Evolutionary conservation across 2,113 vertebrate species (phyloP).

Genomic region (Nymphicus hollandicus): DNA sequence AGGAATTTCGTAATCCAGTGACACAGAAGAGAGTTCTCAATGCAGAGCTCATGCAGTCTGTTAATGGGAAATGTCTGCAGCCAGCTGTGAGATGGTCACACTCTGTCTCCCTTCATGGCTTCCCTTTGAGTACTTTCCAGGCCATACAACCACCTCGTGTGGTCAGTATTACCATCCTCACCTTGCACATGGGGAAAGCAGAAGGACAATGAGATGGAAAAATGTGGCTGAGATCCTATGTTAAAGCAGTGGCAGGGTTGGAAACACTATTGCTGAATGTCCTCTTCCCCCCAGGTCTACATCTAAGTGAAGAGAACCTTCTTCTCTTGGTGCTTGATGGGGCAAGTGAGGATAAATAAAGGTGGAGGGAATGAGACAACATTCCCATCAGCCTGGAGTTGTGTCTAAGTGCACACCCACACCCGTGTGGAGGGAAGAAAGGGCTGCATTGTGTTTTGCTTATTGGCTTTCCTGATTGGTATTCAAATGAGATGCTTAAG

Average conservation of each 20-base stretch:
- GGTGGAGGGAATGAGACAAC: neutral
- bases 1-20: constrained; percentile 1
- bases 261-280: neutral
- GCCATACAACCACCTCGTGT: neutral
- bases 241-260: neutral
- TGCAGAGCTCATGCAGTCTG: neutral
- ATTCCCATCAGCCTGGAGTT: neutral
- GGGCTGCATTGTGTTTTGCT: neutral
- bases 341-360: neutral
- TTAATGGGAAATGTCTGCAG: neutral
- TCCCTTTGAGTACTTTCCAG: neutral
- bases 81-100: neutral
- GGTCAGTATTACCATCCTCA: neutral
- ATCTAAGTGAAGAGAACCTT: neutral
- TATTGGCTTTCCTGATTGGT: neutral
- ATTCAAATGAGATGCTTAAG: neutral
- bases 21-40: constrained; percentile 19
- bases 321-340: neutral
- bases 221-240: neutral
- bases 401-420: neutral
- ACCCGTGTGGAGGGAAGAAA: neutral
- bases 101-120: neutral
- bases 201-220: neutral
- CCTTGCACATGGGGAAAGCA: neutral
- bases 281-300: neutral